Evolutionary conservation across 2,113 vertebrate species (phyloP), one percentile per base, ranked within the genome.

Genomic region (Eclectus roratus): DNA sequence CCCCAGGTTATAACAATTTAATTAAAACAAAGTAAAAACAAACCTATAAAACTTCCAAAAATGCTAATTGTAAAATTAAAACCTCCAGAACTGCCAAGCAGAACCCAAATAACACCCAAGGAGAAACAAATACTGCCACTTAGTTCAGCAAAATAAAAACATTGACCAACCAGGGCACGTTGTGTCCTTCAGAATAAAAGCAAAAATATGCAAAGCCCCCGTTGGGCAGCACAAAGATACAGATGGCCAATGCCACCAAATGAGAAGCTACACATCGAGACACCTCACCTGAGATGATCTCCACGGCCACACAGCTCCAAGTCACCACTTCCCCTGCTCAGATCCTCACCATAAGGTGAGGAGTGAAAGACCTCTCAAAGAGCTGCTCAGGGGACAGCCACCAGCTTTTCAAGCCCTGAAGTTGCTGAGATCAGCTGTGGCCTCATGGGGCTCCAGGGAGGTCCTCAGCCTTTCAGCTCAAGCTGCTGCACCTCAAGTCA

Each of bases 1-100:
- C 95, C 94, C 39, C 86, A 92, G 89, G 85, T 95, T 93, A 88
- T 18, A 47, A 80, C 69, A 74, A 93, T 86, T 93, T 95, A 92
- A 97, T 97, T 96, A 95, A 94, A 97, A 74, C 61, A 81, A 94
- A 95, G 83, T 50, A 78, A 91, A 94, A 88, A 46, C 88, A 93
- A 96, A 80, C 49, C 85, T 83, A 76, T 66, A 49, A 86, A 94
- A 92, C 33, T 92, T 83, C 64, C 53, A 37, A 87, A 87, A 92
- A 78, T 4, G 17, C 69, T 84, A 4, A 55, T 17, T 74, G 43
- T 71, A 93, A 86, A 91, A 93, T 88, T 56, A 90, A 94, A 95
- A 88, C 68, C 49, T 76, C 70, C 17, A 91, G 50, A 79, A 91
- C 65, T 93, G 90, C 82, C 71, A 79, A 74, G 76, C 31, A 44